phyloP scores from a whole-genome alignment of 2,113 vertebrate genomes.

The Rhombomys opimus region DNA sequence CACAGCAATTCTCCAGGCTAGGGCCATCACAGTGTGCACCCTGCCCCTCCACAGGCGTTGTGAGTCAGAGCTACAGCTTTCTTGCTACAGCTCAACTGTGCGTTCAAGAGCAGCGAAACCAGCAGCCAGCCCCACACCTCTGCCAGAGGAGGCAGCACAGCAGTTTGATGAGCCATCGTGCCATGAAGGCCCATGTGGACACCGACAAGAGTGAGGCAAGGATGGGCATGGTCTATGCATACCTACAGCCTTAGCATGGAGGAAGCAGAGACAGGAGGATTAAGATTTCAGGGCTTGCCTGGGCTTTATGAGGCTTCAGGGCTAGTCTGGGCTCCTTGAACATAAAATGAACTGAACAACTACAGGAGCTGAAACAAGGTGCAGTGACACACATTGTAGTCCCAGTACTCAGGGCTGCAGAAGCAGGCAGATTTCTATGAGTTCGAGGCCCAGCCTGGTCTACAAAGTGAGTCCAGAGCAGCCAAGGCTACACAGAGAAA shows the following conservation, averaged over 20 bases:
- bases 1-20: not conserved
- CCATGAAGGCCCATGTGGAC: rapidly evolving
- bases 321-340: not conserved
- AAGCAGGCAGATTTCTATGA: too few relatives aligned
- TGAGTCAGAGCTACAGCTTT: not conserved
- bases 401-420: too few relatives aligned
- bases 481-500: too few relatives aligned
- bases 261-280: not conserved
- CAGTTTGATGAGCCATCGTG: not conserved
- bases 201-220: not conserved
- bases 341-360: too few relatives aligned
- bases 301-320: not conserved
- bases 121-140: not conserved
- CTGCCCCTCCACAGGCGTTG: not conserved
- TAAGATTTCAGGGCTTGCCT: not conserved
- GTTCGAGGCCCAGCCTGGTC: too few relatives aligned
- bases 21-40: not conserved
- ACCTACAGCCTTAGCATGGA: not conserved
- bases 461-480: too few relatives aligned
- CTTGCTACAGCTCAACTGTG: not conserved
- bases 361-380: too few relatives aligned
- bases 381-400: too few relatives aligned
- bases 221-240: too few relatives aligned
- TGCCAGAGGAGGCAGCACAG: rapidly evolving
- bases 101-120: not conserved